Evolutionary conservation across 64 coral and sea anemone genomes (phyloP).

Genomic region (Stichodactyla helianthus): DNA sequence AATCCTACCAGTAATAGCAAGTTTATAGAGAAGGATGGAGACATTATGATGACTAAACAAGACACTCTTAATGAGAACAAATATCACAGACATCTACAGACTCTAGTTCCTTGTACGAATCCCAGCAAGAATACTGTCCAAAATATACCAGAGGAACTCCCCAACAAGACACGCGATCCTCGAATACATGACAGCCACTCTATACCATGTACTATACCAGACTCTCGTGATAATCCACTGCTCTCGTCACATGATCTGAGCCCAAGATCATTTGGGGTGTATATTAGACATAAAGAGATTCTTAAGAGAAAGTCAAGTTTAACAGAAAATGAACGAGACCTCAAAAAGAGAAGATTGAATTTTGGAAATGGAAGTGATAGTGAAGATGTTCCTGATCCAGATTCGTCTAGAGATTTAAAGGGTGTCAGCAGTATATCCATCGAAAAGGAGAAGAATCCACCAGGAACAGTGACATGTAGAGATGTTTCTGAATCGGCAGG

Average conservation of each 20-base stretch:
- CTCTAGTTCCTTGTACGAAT: slow-evolving; percentile 4
- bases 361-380: neutral
- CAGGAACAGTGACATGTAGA: neutral
- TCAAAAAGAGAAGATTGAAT: neutral
- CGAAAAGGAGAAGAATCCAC: no score
- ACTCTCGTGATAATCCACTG: neutral
- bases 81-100: neutral
- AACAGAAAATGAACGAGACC: neutral
- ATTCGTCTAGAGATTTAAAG: neutral
- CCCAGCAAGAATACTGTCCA: neutral
- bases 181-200: neutral
- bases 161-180: no score
- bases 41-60: neutral
- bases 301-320: neutral
- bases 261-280: neutral
- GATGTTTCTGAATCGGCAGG: neutral
- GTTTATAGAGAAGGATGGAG: neutral
- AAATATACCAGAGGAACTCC: neutral
- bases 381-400: neutral
- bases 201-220: neutral
- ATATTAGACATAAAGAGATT: neutral
- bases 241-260: neutral
- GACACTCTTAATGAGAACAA: neutral
- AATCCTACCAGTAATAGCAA: no score
- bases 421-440: neutral